phyloP scores from a whole-genome alignment of 1,140 invertebrate genomes.

The Caenorhabditis brenneri region DNA sequence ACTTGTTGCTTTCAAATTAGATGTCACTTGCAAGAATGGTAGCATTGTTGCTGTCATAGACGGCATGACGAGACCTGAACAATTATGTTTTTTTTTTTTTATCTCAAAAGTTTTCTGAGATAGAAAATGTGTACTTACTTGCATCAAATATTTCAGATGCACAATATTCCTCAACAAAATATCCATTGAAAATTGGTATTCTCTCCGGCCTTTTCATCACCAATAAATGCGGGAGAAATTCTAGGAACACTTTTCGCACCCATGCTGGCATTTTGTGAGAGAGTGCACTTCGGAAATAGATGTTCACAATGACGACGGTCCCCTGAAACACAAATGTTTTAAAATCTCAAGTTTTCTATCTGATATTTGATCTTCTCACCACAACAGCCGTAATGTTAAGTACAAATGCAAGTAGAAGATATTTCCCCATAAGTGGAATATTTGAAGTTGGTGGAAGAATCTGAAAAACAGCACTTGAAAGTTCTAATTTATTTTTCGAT shows the following conservation, averaged over 20 bases:
- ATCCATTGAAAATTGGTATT: slow-evolving; percentile 77
- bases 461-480: slow-evolving; percentile 50
- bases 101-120: neutral
- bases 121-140: slow-evolving; percentile 52
- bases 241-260: slow-evolving; percentile 88
- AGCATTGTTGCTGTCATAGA: slow-evolving; percentile 69
- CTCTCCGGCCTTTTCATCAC: slow-evolving; percentile 68
- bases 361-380: slow-evolving; percentile 47
- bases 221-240: slow-evolving; percentile 79
- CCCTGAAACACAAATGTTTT: slow-evolving; percentile 74
- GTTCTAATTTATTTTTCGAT: no score
- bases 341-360: neutral
- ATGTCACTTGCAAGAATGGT: slow-evolving; percentile 60
- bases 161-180: slow-evolving; percentile 70
- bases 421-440: slow-evolving; percentile 94
- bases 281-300: slow-evolving; percentile 92
- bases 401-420: slow-evolving; percentile 97
- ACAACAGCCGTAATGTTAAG: slow-evolving; percentile 99
- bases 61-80: slow-evolving; percentile 63
- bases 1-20: neutral
- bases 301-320: slow-evolving; percentile 97
- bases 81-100: neutral
- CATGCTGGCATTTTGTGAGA: slow-evolving; percentile 89
- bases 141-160: slow-evolving; percentile 68
- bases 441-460: slow-evolving; percentile 95